A percentile compares a stretch with the other conserved stretches of the same genome.
Evolutionary conservation across 2,888 invertebrate genomes (phyloP).

Genomic region (Agapetus fuscipes): DNA sequence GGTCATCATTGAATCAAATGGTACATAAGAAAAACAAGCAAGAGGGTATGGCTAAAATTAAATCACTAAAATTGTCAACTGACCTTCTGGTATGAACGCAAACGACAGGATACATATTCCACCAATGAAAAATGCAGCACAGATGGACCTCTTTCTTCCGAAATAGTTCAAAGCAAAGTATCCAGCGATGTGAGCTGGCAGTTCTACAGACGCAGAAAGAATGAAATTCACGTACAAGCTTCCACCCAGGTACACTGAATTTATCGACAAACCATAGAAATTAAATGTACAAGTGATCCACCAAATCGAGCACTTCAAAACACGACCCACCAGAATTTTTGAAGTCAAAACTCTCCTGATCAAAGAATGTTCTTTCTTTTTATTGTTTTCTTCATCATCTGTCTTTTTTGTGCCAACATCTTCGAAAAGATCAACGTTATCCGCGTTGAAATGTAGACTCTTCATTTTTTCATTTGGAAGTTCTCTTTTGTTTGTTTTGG

Average conservation of each 20-base stretch:
- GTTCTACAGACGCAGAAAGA: conserved; percentile 52
- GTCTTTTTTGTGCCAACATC: conserved; percentile 27
- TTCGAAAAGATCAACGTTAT: conserved; percentile 24
- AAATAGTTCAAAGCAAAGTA: conserved; percentile 52
- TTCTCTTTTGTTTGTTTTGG: conserved; percentile 50
- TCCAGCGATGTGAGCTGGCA: conserved; percentile 61
- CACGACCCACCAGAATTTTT: conserved; percentile 43
- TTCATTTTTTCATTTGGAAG: conserved; percentile 36
- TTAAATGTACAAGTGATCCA: conserved; percentile 75
- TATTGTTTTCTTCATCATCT: conserved; percentile 17
- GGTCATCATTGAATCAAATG: no score
- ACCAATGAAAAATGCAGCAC: conserved; percentile 52
- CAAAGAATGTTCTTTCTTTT: conserved; percentile 24
- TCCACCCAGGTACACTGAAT: conserved; percentile 64
- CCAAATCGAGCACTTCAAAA: conserved; percentile 58
- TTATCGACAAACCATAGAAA: conserved; percentile 71
- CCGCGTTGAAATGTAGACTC: conserved; percentile 26
- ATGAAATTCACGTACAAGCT: conserved; percentile 73
- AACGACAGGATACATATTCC: conserved; percentile 51
- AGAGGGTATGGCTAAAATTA: no score
- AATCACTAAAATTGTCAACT: no score
- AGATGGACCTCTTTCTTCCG: conserved; percentile 55
- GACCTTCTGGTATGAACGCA: conserved; percentile 49
- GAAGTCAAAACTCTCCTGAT: conserved; percentile 32
- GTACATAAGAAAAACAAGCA: no score